phyloP scores from a whole-genome alignment of 2,797 vertebrate species.

The Tarsius wallacei region DNA sequence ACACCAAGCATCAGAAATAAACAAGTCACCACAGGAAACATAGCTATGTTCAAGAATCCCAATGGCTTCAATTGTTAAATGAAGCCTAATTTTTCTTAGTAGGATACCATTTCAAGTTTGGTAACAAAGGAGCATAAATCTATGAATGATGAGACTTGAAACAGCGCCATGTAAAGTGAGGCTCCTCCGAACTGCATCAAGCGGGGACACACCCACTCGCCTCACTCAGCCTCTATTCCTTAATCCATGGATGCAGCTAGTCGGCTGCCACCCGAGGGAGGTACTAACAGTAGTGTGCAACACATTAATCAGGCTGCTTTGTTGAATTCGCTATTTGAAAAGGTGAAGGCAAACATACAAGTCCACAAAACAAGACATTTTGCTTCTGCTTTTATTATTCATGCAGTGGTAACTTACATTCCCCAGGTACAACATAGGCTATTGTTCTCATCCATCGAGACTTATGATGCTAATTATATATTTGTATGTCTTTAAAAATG shows the following conservation, averaged over 20 bases:
- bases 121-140: conserved; percentile 32
- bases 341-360: neutral
- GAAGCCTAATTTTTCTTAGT: neutral
- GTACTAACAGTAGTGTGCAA: neutral
- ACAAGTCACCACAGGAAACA: neutral
- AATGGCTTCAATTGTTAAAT: neutral
- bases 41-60: neutral
- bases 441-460: neutral
- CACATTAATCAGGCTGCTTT: neutral
- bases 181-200: neutral
- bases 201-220: neutral
- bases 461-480: neutral
- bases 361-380: neutral
- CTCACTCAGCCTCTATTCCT: neutral
- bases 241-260: neutral
- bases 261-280: neutral
- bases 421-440: neutral
- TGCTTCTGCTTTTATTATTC: neutral
- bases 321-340: neutral
- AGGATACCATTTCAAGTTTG: neutral
- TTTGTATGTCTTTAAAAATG: conserved; percentile 6
- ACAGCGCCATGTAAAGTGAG: neutral
- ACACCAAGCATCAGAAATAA: neutral
- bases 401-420: neutral
- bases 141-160: conserved; percentile 49